These are phyloP conservation scores for Platycheirus albimanus DNA, from an alignment of 2,888 invertebrate genomes.

Conservation along the genomic window DNA sequence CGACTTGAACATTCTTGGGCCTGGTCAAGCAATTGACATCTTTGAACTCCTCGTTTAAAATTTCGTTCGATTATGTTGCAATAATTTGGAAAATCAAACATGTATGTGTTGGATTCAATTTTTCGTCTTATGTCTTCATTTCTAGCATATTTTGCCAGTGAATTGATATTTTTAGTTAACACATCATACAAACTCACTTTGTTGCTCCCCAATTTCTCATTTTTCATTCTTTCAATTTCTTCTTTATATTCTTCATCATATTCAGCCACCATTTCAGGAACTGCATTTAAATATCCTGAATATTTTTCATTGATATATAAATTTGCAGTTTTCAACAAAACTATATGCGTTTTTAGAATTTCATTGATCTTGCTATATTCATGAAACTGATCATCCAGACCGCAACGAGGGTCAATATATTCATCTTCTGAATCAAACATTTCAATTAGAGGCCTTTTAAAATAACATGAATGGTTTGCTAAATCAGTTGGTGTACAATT, in stretches of 20 bases:
- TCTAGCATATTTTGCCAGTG: background rate
- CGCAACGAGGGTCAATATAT: background rate
- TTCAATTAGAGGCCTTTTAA: background rate
- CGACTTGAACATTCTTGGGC: background rate
- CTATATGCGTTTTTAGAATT: background rate
- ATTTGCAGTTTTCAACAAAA: background rate
- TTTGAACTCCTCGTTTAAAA: background rate
- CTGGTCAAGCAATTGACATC: background rate
- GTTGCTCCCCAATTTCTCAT: background rate
- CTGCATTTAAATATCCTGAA: background rate
- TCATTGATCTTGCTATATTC: background rate
- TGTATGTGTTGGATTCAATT: background rate
- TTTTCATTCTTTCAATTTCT: background rate
- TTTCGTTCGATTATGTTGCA: background rate
- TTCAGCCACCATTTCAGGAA: background rate
- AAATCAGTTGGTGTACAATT: background rate
- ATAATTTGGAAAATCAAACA: background rate
- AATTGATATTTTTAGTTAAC: conserved; percentile 7
- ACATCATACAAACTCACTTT: background rate
- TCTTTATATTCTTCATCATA: background rate
- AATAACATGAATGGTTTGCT: background rate
- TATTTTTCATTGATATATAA: background rate
- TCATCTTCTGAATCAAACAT: background rate
- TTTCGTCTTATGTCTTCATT: conserved; percentile 1
- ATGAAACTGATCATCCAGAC: background rate